These are phyloP conservation scores for Mycogona germanica DNA, from an alignment of 2,888 invertebrate species.

Conservation along the genomic window DNA sequence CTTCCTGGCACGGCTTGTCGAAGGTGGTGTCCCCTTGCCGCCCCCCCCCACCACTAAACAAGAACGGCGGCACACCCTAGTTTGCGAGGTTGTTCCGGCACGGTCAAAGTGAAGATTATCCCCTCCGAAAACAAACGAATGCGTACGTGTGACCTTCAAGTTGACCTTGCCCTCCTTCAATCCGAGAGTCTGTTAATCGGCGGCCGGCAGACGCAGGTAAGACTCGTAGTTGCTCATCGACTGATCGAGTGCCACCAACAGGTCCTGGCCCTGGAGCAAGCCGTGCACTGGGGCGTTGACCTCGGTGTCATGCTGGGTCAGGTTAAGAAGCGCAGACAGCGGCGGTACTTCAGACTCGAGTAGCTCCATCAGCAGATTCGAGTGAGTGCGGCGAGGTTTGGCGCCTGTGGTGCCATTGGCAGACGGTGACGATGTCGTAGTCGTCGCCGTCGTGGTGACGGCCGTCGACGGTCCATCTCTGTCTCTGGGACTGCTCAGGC, in stretches of 20 bases:
- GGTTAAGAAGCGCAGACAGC: conserved; percentile 32
- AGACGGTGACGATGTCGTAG: neutral
- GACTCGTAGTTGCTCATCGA: conserved; percentile 6
- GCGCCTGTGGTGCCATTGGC: neutral
- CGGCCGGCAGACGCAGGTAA: too few species aligned
- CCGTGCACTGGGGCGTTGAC: conserved; percentile 42
- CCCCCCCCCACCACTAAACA: too few species aligned
- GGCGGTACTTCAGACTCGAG: conserved; percentile 14
- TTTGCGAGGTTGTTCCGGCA: too few species aligned
- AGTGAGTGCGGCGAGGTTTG: neutral
- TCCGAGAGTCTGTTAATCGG: too few species aligned
- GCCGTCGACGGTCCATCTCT: conserved; percentile 4
- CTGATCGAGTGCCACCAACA: conserved; percentile 39
- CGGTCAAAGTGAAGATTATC: too few species aligned
- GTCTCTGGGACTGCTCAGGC: conserved; percentile 43
- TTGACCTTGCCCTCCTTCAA: too few species aligned
- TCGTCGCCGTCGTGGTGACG: neutral
- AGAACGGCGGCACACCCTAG: too few species aligned
- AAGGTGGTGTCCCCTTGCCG: too few species aligned
- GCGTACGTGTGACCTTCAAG: too few species aligned
- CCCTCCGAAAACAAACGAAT: too few species aligned
- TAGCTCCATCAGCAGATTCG: conserved; percentile 6
- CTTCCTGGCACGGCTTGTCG: too few species aligned
- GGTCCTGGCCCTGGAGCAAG: conserved; percentile 40
- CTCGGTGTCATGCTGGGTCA: conserved; percentile 42